phyloP scores from a whole-genome alignment of 2,888 invertebrate genomes.

The Patella depressa region DNA sequence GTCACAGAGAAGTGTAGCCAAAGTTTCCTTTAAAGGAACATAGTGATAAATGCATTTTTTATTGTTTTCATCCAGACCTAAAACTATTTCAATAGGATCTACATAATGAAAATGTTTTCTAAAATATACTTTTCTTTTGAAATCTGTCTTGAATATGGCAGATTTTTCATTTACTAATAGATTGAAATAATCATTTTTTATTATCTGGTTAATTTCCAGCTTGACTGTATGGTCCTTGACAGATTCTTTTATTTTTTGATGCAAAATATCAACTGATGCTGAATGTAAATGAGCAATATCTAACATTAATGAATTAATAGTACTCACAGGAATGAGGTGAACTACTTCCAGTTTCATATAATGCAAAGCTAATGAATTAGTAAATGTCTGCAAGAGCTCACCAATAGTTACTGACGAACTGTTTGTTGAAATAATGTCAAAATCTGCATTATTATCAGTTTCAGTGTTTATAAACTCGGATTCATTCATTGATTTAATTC shows the following conservation, averaged over 20 bases:
- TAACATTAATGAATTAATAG: background rate
- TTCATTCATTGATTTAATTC: background rate
- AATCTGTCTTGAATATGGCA: background rate
- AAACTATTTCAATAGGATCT: background rate
- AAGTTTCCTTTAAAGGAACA: conserved; percentile 3
- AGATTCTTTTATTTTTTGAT: background rate
- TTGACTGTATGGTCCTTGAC: background rate
- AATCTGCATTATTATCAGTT: background rate
- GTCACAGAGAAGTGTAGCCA: background rate
- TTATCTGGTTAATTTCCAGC: no score
- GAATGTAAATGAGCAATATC: background rate
- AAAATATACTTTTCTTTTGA: no score
- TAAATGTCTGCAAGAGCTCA: background rate
- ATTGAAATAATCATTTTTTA: no score
- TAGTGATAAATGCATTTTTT: conserved; percentile 4
- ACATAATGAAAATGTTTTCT: background rate
- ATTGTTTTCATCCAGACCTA: conserved; percentile 2
- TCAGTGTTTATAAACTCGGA: background rate
- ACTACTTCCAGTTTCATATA: background rate
- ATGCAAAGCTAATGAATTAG: conserved; percentile 2
- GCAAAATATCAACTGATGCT: background rate
- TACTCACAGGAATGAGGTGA: background rate
- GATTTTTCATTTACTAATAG: background rate
- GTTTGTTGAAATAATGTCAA: background rate
- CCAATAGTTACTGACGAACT: background rate